A percentile compares a stretch with the other conserved stretches of the same genome.
phyloP scores from a whole-genome alignment of 1,140 invertebrate species.

The Meloidogyne exigua region DNA sequence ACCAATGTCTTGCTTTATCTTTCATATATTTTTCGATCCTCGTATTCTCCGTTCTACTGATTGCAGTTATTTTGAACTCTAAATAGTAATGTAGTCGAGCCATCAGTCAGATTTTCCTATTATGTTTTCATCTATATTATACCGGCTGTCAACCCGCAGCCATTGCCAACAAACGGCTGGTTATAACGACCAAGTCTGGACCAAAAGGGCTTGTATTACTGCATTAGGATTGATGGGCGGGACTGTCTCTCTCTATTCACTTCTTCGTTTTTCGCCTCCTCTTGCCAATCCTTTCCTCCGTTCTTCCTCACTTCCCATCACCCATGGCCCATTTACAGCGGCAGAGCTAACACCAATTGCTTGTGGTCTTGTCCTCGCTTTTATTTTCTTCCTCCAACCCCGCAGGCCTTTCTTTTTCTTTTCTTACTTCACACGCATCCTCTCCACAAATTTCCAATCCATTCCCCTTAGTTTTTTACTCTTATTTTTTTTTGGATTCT shows the following conservation, averaged over 20 bases:
- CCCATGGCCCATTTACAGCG: constrained; percentile 6
- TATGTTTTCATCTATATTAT: not conserved
- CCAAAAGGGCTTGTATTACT: not conserved
- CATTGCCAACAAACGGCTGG: not conserved
- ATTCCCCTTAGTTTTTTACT: not conserved
- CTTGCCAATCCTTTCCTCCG: not conserved
- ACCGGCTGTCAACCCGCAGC: not conserved
- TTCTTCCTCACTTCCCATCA: not conserved
- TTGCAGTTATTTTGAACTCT: not conserved
- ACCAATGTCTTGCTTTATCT: not conserved
- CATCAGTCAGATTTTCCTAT: not conserved
- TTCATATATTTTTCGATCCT: not conserved
- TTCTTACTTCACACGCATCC: not conserved
- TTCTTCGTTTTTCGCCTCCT: not conserved
- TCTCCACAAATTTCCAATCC: not conserved
- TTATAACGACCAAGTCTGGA: not conserved
- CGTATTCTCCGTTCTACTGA: not conserved
- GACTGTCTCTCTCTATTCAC: not conserved
- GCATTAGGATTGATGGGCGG: not conserved
- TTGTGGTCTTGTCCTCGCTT: not conserved
- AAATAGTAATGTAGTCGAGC: not conserved
- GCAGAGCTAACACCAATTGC: not conserved
- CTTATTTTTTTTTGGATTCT: not conserved
- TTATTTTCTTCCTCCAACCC: not conserved
- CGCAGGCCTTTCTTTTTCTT: constrained; percentile 13